Conservation (phyloP, 2,797 vertebrate species). For the Nyctalus aviator region DNA sequence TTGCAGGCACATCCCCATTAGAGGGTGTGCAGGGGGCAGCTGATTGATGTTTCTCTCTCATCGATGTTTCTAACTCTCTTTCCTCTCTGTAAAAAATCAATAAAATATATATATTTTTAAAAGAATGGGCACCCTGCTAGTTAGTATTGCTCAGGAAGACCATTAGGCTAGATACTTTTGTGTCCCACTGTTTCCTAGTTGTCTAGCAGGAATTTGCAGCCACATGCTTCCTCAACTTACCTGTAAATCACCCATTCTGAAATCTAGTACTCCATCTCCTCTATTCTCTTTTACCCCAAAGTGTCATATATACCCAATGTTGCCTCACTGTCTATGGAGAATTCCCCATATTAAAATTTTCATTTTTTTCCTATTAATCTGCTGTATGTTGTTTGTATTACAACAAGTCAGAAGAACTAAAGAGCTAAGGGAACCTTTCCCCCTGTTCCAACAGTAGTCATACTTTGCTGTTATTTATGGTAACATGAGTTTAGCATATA, state of each 20-base stretch:
- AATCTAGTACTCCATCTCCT: neutral
- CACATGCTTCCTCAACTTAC: neutral
- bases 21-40: too few relatives aligned
- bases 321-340: neutral
- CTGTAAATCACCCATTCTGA: neutral
- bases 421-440: neutral
- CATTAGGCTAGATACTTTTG: neutral
- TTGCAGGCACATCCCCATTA: too few relatives aligned
- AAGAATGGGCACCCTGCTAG: too few relatives aligned
- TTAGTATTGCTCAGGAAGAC: neutral
- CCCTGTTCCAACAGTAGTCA: neutral
- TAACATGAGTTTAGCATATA: neutral
- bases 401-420: neutral
- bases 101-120: too few relatives aligned
- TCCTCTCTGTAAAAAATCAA: too few relatives aligned
- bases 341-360: neutral
- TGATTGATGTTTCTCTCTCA: too few relatives aligned
- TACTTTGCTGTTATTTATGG: slow-evolving; percentile 31
- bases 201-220: neutral
- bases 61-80: too few relatives aligned
- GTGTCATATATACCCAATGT: neutral
- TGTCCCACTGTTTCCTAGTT: neutral
- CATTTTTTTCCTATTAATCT: neutral
- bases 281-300: neutral
- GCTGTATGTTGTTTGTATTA: neutral